phyloP scores from a whole-genome alignment of 2,888 invertebrate species.

The Salpingus planirostris region DNA sequence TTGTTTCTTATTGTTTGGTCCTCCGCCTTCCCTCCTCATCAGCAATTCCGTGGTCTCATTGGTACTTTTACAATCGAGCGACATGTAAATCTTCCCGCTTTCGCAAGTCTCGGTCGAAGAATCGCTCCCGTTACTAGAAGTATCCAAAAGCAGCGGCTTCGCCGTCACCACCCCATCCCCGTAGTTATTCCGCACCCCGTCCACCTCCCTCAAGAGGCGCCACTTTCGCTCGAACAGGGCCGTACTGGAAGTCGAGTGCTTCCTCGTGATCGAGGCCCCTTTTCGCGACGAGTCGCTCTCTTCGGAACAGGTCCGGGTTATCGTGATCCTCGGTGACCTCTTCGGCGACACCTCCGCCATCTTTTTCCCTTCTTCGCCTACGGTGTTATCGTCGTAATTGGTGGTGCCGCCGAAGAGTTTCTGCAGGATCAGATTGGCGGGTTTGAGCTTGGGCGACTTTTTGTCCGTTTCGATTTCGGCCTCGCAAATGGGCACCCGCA shows the following conservation, averaged over 20 bases:
- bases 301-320: conserved; percentile 64
- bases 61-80: conserved; percentile 32
- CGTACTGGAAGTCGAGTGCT: conserved; percentile 39
- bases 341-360: conserved; percentile 24
- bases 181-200: conserved; percentile 21
- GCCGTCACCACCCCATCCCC: conserved; percentile 24
- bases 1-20: conserved; percentile 29
- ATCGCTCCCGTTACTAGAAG: conserved; percentile 38
- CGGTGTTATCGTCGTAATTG: conserved; percentile 34
- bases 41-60: conserved; percentile 44
- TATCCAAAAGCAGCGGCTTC: conserved; percentile 30
- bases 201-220: conserved; percentile 32
- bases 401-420: conserved; percentile 53
- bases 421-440: conserved; percentile 53
- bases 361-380: conserved; percentile 19
- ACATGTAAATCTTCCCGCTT: conserved; percentile 37
- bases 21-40: conserved; percentile 44
- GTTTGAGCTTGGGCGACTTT: conserved; percentile 34
- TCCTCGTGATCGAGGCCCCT: conserved; percentile 33
- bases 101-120: conserved; percentile 43
- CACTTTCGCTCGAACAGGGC: conserved; percentile 40
- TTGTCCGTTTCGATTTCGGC: conserved; percentile 33
- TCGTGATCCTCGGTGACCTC: conserved; percentile 58
- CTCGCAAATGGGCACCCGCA: conserved; percentile 50
- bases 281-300: conserved; percentile 50